A percentile compares a stretch with the other conserved stretches of the same genome.
Evolutionary conservation across 2,113 vertebrate species (phyloP).

Genomic region (Phaetusa simplex): DNA sequence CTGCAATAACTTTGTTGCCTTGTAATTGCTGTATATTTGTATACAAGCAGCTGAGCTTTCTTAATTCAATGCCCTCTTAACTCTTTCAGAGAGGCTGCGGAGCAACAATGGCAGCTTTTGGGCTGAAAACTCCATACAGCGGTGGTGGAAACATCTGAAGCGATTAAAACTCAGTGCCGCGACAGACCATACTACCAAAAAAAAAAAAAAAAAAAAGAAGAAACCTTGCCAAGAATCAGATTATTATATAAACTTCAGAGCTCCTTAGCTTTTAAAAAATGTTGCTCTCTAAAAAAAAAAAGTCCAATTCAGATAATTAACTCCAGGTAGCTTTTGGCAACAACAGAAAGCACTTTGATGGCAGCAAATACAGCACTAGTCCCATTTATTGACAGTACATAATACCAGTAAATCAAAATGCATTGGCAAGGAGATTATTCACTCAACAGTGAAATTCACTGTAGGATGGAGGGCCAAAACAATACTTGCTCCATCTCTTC

Average conservation of each 20-base stretch:
- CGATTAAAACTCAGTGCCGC: not conserved
- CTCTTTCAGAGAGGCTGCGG: not conserved
- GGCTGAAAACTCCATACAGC: not conserved
- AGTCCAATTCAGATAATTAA: constrained; percentile 33
- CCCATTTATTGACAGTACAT: not conserved
- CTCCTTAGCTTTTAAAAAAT: constrained; percentile 41
- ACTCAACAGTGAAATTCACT: not conserved
- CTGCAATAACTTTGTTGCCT: constrained; percentile 71
- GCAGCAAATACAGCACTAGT: not conserved
- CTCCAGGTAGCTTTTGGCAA: constrained; percentile 58
- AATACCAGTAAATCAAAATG: not conserved
- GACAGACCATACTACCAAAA: not conserved
- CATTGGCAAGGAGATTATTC: not conserved
- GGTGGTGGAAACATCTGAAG: not conserved
- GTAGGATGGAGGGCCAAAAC: not conserved
- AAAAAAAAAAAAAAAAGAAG: too few relatives aligned
- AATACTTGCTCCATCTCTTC: not conserved
- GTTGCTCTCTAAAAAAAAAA: not conserved
- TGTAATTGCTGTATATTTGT: constrained; percentile 63
- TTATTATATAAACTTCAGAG: constrained; percentile 62
- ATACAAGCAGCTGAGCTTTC: constrained; percentile 68
- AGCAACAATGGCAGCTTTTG: not conserved
- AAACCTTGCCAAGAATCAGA: constrained; percentile 36
- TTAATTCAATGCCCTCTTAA: constrained; percentile 52
- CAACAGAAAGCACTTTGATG: not conserved